Conservation (phyloP, 2,797 vertebrate genomes). For the Esox masquinongy region DNA sequence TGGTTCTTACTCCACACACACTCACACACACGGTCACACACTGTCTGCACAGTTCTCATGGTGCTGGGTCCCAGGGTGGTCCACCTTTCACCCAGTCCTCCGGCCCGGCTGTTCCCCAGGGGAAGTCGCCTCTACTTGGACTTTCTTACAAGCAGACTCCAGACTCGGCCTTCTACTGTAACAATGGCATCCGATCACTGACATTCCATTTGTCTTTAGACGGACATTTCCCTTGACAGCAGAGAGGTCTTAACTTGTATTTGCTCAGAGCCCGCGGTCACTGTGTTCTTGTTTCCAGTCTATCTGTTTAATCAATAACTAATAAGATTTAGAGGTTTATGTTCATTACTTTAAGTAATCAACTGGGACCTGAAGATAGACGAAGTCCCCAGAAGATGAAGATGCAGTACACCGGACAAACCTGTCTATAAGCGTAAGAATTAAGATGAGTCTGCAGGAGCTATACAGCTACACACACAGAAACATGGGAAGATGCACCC, state of each 20-base stretch:
- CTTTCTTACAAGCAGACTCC: background rate
- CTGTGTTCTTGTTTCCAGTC: background rate
- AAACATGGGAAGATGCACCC: too few relatives aligned
- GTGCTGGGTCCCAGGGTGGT: background rate
- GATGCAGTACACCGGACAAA: too few relatives aligned
- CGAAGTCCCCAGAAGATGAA: too few relatives aligned
- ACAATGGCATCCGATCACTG: too few relatives aligned
- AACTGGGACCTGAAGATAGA: too few relatives aligned
- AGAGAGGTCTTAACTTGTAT: background rate
- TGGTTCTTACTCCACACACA: background rate
- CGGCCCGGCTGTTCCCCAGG: background rate
- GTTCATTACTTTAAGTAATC: too few relatives aligned
- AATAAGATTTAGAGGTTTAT: too few relatives aligned
- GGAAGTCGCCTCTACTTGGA: constrained; percentile 31
- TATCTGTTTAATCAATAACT: background rate
- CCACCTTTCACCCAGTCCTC: background rate
- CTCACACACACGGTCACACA: constrained; percentile 7
- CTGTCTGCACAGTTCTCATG: constrained; percentile 5
- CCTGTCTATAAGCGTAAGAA: too few relatives aligned
- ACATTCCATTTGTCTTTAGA: background rate
- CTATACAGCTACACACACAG: too few relatives aligned
- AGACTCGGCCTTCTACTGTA: background rate
- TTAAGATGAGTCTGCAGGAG: too few relatives aligned
- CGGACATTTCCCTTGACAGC: background rate
- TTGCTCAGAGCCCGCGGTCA: background rate